Percentiles rank a stretch among this genome's conserved stretches.
phyloP scores from a whole-genome alignment of 1,140 invertebrate genomes.

The Leptinotarsa lineolata region DNA sequence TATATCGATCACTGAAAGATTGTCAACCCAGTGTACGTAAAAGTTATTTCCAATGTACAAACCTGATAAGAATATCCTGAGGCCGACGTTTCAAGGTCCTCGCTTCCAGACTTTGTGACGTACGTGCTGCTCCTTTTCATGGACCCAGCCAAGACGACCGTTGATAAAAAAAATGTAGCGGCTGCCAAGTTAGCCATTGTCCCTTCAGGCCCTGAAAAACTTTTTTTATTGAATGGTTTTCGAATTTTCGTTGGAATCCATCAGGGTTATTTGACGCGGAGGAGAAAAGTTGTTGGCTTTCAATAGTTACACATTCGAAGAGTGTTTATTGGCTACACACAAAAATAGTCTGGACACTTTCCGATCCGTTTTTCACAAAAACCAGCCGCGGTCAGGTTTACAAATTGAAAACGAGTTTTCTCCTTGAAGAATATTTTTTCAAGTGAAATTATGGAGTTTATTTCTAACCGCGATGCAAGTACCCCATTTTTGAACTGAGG shows the following conservation, averaged over 20 bases:
- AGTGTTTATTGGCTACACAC: not conserved
- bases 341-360: too few relatives aligned
- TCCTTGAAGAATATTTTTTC: too few relatives aligned
- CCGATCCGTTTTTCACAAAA: too few relatives aligned
- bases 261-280: too few relatives aligned
- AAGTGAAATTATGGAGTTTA: too few relatives aligned
- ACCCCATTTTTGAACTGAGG: too few relatives aligned
- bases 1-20: too few relatives aligned
- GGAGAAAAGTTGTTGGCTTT: not conserved
- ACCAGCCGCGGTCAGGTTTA: too few relatives aligned
- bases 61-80: slow-evolving; percentile 21
- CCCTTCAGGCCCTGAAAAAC: not conserved
- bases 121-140: slow-evolving; percentile 13
- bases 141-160: not conserved
- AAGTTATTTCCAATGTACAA: slow-evolving; percentile 10
- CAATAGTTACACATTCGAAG: not conserved
- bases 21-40: not conserved
- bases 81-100: slow-evolving; percentile 12
- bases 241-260: not conserved
- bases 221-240: not conserved
- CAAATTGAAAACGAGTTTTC: too few relatives aligned
- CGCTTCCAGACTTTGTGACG: not conserved
- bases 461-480: too few relatives aligned
- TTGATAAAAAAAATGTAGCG: not conserved
- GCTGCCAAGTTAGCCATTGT: not conserved